phyloP scores from a whole-genome alignment of 2,113 vertebrate genomes.

The Alaudala cheleensis region DNA sequence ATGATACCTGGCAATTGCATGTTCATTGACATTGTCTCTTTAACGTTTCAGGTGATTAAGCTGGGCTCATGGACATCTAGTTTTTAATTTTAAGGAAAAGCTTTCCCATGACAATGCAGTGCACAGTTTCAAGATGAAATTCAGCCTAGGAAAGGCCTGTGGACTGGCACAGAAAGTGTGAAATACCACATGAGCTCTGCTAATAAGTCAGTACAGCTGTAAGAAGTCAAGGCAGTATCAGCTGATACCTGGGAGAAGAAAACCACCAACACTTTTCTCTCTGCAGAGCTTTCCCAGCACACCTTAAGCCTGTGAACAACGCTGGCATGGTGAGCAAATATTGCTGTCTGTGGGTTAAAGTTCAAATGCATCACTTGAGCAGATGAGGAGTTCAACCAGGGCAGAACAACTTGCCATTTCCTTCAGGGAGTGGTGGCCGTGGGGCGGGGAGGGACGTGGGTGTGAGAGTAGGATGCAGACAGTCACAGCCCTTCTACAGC shows the following conservation, averaged over 20 bases:
- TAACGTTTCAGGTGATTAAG: background rate
- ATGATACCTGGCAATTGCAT: background rate
- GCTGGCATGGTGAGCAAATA: slow-evolving; percentile 49
- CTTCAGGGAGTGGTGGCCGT: background rate
- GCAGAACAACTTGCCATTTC: background rate
- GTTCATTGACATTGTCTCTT: background rate
- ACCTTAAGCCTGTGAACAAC: background rate
- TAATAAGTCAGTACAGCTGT: background rate
- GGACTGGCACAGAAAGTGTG: background rate
- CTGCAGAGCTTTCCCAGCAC: background rate
- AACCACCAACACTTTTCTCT: background rate
- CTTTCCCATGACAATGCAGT: background rate
- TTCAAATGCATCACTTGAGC: slow-evolving; percentile 50
- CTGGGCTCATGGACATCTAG: background rate
- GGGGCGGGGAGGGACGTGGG: slow-evolving; percentile 17
- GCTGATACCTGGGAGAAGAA: background rate
- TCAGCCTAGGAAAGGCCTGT: background rate
- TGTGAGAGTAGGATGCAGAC: slow-evolving; percentile 29
- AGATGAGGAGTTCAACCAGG: background rate
- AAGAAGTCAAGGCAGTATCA: background rate
- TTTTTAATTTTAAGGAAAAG: background rate
- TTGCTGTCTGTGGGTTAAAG: slow-evolving; percentile 55
- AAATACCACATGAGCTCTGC: background rate
- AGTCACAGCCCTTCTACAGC: slow-evolving; percentile 17
- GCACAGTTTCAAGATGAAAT: background rate